These are phyloP conservation scores for Sturnus vulgaris DNA, from an alignment of 2,113 vertebrate species.

Conservation along the genomic window DNA sequence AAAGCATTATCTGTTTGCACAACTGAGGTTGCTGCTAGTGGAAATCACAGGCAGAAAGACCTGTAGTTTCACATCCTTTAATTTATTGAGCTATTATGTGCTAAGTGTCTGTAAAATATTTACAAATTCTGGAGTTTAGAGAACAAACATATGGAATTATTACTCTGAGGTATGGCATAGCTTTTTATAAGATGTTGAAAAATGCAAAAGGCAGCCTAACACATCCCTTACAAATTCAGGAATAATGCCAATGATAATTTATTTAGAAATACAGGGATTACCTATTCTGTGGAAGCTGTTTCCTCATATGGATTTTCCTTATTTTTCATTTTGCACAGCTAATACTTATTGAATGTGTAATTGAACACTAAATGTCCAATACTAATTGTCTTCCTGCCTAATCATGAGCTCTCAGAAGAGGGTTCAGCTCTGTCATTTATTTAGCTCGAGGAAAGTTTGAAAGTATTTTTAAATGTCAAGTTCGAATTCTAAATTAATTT, in stretches of 20 bases:
- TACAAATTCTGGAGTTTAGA: neutral
- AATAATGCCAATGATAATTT: neutral
- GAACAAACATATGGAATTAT: neutral
- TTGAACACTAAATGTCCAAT: neutral
- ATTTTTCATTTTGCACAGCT: neutral
- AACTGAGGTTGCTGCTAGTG: neutral
- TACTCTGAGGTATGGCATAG: neutral
- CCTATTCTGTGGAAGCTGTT: neutral
- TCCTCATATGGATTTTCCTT: neutral
- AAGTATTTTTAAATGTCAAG: neutral
- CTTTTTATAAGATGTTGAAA: neutral
- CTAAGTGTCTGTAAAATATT: neutral
- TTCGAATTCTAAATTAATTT: neutral
- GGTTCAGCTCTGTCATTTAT: neutral
- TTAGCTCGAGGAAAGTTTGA: neutral
- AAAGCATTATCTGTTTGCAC: neutral
- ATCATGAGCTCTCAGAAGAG: neutral
- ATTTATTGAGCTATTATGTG: neutral
- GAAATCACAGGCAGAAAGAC: neutral
- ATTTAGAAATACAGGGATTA: neutral
- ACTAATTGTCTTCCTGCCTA: neutral
- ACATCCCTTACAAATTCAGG: neutral
- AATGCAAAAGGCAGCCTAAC: neutral
- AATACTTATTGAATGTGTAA: neutral
- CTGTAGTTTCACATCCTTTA: neutral